Base-by-base conservation (phyloP, 2,113 vertebrate species). In the Ancistrus triradiatus region DNA sequence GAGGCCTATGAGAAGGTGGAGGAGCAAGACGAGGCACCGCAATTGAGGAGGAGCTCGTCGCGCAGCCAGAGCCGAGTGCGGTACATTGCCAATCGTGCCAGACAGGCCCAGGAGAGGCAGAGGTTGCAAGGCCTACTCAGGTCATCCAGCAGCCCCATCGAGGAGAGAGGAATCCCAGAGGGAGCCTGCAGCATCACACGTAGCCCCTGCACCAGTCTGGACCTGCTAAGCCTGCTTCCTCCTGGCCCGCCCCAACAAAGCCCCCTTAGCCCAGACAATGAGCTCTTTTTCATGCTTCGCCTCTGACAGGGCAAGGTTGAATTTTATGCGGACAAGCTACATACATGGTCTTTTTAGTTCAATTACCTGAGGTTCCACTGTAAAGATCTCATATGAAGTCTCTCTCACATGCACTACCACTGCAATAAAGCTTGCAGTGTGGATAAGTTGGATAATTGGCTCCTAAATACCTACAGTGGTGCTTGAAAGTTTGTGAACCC, bases 31-130 rank as follows among this genome's bases (percentile, higher is more conserved):
- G 82, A 86, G 13, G 73, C 76, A 18, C 74, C 52, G 0, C 80
- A 91, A 50, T 76, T 92, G n/a, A 80, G 91, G 2, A 81, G 94
- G 2, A 90, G 90, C 0, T 95, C 95, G 0, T 97, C 94, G 0
- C 86, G 93, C 59, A 97, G 94, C 67, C 94, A 95, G 74, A 97
- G 93, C 69, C 78, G 93, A 0, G 93, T 97, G 50, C 88, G 94
- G 0, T 94, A 95, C 78, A 93, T 98, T 0, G 93, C 93, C 66
- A 94, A 93, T 83, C 63, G 91, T 6, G 93, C 94, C 2, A 91
- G 89, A 76, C 91, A 93, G 63, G 92, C 93, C 0, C 92, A 94
- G 72, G 93, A 97, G 66, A 81, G 92, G 25, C 92, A 90, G 75
- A 73, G 89, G 69, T 84, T 91, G n/a, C 90, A 90, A 44, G 83